phyloP scores from a whole-genome alignment of 2,888 invertebrate species.

The Smittia aterrima region DNA sequence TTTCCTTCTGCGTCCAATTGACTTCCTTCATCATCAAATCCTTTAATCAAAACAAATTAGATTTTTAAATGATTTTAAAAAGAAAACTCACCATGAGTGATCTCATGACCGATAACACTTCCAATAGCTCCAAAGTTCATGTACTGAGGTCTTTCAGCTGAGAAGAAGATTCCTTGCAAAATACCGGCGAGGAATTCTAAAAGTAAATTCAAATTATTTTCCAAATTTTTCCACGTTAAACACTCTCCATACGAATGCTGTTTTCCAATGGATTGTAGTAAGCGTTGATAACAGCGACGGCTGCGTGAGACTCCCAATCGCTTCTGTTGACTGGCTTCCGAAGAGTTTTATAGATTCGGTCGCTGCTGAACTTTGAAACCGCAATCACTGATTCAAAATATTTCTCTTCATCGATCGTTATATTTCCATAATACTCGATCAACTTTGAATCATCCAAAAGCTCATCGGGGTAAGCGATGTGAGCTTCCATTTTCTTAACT shows the following conservation, averaged over 20 bases:
- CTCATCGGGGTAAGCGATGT: slow-evolving; percentile 84
- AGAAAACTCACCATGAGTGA: slow-evolving; percentile 74
- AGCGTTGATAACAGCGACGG: slow-evolving; percentile 61
- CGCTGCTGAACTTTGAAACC: slow-evolving; percentile 55
- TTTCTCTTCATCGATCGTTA: slow-evolving; percentile 52
- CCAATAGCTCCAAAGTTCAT: slow-evolving; percentile 92
- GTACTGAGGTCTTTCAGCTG: slow-evolving; percentile 81
- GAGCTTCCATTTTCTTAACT: slow-evolving; percentile 72
- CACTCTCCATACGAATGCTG: slow-evolving; percentile 60
- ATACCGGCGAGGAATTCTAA: slow-evolving; percentile 92
- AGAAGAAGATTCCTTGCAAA: slow-evolving; percentile 88
- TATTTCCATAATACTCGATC: slow-evolving; percentile 68
- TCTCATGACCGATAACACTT: slow-evolving; percentile 89
- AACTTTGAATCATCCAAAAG: slow-evolving; percentile 73
- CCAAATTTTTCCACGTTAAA: too few relatives aligned
- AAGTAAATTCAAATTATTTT: neutral
- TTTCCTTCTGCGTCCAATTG: slow-evolving; percentile 84
- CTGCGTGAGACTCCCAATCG: slow-evolving; percentile 55
- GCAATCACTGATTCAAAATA: slow-evolving; percentile 56
- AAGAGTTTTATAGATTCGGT: slow-evolving; percentile 55
- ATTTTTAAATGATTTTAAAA: slow-evolving; percentile 62
- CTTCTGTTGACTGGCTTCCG: slow-evolving; percentile 55
- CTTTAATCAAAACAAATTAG: slow-evolving; percentile 10
- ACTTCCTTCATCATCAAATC: slow-evolving; percentile 61
- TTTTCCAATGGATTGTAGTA: slow-evolving; percentile 63